phyloP scores from a whole-genome alignment of 2,113 vertebrate genomes.

The Bubo scandiacus region DNA sequence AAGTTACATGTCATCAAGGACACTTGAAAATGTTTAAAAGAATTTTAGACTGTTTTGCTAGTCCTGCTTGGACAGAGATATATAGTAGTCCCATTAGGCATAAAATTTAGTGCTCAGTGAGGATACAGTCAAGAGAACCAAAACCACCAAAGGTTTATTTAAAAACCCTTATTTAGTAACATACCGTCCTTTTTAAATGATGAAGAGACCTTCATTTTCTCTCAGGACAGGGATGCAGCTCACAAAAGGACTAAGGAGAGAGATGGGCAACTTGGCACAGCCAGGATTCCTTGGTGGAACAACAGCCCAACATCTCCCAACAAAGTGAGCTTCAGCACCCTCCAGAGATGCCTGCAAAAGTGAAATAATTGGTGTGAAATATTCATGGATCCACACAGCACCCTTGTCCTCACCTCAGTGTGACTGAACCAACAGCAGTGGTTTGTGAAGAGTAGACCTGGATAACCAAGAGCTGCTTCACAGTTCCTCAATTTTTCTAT shows the following conservation, averaged over 20 bases:
- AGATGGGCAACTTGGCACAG: not conserved
- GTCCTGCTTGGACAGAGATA: not conserved
- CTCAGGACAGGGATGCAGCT: not conserved
- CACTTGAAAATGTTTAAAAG: not conserved
- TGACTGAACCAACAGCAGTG: not conserved
- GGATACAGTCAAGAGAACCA: not conserved
- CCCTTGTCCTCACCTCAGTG: not conserved
- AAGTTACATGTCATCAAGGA: not conserved
- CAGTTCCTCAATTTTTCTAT: not conserved
- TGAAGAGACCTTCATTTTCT: not conserved
- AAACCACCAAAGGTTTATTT: not conserved
- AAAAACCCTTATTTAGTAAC: not conserved
- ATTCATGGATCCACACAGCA: accelerated
- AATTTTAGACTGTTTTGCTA: not conserved
- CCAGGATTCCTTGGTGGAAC: not conserved
- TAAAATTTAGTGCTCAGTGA: not conserved
- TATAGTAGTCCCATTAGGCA: not conserved
- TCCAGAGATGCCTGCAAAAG: not conserved
- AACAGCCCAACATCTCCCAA: not conserved
- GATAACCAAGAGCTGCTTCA: not conserved
- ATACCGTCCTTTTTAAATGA: not conserved
- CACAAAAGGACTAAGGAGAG: not conserved
- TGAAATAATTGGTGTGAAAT: not conserved
- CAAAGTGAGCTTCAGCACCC: not conserved
- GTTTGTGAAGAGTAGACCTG: not conserved